phyloP scores from a whole-genome alignment of 2,797 vertebrate species.

The Rallus crepitans region DNA sequence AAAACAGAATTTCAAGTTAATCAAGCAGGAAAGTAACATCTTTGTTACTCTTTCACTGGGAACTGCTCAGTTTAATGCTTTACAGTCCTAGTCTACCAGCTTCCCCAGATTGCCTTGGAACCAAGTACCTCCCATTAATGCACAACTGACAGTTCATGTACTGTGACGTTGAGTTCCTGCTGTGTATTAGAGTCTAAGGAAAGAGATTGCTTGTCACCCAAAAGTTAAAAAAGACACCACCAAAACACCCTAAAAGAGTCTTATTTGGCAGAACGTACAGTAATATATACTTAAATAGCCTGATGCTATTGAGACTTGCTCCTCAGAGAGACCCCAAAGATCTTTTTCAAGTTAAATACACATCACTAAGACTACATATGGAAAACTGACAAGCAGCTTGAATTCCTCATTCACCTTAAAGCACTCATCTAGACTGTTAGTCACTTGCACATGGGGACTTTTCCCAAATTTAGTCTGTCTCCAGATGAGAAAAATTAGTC shows the following conservation, averaged over 20 bases:
- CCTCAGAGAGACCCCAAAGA: neutral
- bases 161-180: neutral
- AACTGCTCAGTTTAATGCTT: neutral
- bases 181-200: neutral
- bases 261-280: neutral
- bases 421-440: neutral
- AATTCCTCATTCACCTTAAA: neutral
- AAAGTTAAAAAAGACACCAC: neutral
- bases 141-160: neutral
- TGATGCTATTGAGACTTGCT: neutral
- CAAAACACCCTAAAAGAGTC: neutral
- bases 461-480: neutral
- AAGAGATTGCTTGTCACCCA: neutral
- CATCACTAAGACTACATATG: neutral
- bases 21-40: neutral
- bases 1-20: neutral
- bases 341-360: neutral
- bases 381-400: neutral
- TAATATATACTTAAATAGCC: neutral
- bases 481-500: neutral
- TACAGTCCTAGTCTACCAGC: neutral
- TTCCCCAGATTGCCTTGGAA: neutral
- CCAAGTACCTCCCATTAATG: neutral
- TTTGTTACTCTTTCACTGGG: rapidly evolving
- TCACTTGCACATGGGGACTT: neutral